A percentile compares a stretch with the other conserved stretches of the same genome.
Conservation (phyloP, 1,140 invertebrate species). For the Drosophila nebulosa region DNA sequence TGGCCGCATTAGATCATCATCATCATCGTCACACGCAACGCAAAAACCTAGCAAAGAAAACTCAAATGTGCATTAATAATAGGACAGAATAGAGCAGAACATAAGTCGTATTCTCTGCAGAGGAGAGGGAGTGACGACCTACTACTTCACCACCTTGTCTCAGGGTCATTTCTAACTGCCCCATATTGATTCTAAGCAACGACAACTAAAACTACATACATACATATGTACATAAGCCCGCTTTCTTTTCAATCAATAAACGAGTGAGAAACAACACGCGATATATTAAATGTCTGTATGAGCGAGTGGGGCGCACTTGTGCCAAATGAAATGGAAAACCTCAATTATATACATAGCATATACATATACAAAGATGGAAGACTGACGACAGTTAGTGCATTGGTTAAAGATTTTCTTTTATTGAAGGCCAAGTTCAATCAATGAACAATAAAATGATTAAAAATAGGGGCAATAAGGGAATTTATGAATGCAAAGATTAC, state of each 20-base stretch:
- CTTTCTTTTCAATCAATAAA: constrained; percentile 50
- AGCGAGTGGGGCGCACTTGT: too few species aligned
- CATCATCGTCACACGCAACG: constrained; percentile 31
- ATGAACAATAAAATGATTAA: too few species aligned
- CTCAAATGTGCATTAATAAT: constrained; percentile 30
- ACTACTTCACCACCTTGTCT: constrained; percentile 19
- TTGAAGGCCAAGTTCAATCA: too few species aligned
- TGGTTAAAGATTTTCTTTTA: too few species aligned
- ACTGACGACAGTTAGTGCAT: too few species aligned
- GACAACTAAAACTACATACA: constrained; percentile 3
- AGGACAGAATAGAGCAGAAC: constrained; percentile 1
- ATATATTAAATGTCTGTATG: too few species aligned
- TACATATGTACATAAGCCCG: neutral
- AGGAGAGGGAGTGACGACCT: neutral
- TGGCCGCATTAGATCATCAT: constrained; percentile 70
- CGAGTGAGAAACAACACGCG: constrained; percentile 26
- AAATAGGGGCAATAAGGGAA: too few species aligned
- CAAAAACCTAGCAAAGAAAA: neutral
- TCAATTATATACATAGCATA: too few species aligned
- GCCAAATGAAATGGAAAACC: too few species aligned
- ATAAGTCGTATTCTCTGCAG: too few species aligned
- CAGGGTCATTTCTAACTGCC: constrained; percentile 59
- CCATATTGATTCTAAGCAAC: constrained; percentile 57
- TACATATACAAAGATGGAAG: too few species aligned
- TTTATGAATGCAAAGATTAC: too few species aligned